Base-by-base conservation (phyloP, 2,113 vertebrate species). In the Notothenia rossii region DNA sequence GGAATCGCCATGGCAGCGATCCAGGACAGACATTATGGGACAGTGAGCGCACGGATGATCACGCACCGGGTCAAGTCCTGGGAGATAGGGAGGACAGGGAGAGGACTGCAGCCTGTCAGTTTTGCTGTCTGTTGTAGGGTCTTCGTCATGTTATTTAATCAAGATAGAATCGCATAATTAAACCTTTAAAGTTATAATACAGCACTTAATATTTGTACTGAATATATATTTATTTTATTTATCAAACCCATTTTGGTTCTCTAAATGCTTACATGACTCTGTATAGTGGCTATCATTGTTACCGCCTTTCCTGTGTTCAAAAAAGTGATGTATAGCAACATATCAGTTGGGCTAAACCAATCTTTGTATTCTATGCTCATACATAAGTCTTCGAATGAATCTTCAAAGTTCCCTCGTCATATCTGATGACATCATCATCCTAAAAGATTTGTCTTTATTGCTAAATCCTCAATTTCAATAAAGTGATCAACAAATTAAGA, bases 21-120 rank as follows among this genome's bases (percentile, higher is more conserved):
- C 77, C 77, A 85, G 64, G 15, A 13, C 61, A 15, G 77, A 45
- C 50, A 68, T 78, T 77, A 81, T 69, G 40, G 77, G 70, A 70
- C 61, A 78, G 62, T 6, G 69, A 71, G 50, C 22, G 48, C 71
- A 17, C 67, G 78, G 58, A 45, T 51, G 65, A 72, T 63, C 60
- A 60, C 14, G 45, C 64, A 10, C 6, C 18, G 62, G 65, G 79
- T 82, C 56, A 17, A 69, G 25, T 33, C 43, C 10, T 51, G 43
- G 49, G 64, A 79, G 45, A 72, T 54, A 71, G 22, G 14, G 40
- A 15, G 20, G 73, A 15, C 25, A 14, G 4, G 15, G 25, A 10
- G 55, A 36, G 43, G 43, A 45, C 43, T 82, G 74, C 54, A 59
- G 66, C 67, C 18, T 49, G 40, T 71, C 66, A 59, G 29, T 29